Base-by-base conservation (phyloP, 2,113 vertebrate genomes). In the Lamprologus tigripictilis region DNA sequence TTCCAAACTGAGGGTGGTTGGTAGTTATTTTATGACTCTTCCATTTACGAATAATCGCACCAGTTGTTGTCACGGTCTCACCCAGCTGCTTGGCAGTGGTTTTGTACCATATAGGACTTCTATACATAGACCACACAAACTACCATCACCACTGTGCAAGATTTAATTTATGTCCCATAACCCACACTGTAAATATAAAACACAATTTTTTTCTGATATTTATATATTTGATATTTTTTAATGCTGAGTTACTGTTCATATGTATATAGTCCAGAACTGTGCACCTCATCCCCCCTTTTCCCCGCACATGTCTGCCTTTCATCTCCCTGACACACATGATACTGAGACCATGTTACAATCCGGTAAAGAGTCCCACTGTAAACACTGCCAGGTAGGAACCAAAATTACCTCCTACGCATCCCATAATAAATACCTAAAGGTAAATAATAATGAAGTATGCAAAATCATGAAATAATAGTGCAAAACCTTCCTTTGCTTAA, bases 241-340 rank as follows among this genome's bases (percentile, higher is more conserved):
- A 54, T 54, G 12, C 9, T 54, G 51, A 54, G n/a, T 21, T 54
- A 54, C 51, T 54, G 0, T 21, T 54, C 51, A 54, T 54, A n/a
- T 53, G 51, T 53, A 21, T 4, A 21, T 54, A 54, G 5, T 54
- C 53, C 53, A 54, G 53, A 23, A 54, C 53, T 54, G n/a, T 54
- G n/a, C 53, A 21, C 51, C 51, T 11, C 19, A 11, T 0, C 2
- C 51, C 47, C 8, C 47, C 51, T 1, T 49, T 49, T 3, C 0
- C 19, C 49, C 49, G 9, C 51, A 53, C 51, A 11, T 21, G 51
- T 54, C 3, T 54, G 51, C 51, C 51, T 53, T 11, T 53, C 51
- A 53, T 53, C 51, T 54, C 9, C 6, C 53, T 55, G n/a, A 55
- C 53, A 12, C 2, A 55, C 10, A 55, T 55, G 53, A 55, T 55